These are phyloP conservation scores for Phataginus tetradactyla DNA, from an alignment of 2,797 vertebrate species.

Conservation along the genomic window DNA sequence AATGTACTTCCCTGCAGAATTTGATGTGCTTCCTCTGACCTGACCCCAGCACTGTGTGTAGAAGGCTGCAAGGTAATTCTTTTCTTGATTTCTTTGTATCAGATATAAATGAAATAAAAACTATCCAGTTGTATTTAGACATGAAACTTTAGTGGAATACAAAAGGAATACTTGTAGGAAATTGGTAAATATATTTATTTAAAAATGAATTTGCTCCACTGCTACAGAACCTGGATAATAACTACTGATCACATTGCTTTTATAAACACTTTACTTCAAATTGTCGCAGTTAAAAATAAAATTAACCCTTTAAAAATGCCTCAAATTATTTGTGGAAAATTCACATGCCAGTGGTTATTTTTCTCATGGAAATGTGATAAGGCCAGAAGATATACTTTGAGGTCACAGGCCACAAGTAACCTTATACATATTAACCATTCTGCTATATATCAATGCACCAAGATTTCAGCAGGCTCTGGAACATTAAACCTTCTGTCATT, in stretches of 20 bases:
- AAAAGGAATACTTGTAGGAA: constrained; percentile 65
- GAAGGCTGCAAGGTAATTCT: constrained; percentile 78
- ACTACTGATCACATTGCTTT: neutral
- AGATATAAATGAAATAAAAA: constrained; percentile 81
- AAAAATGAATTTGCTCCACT: constrained; percentile 41
- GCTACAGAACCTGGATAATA: neutral
- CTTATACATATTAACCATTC: constrained; percentile 85
- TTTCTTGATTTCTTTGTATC: constrained; percentile 80
- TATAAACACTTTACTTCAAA: constrained; percentile 53
- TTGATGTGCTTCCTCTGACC: constrained; percentile 82
- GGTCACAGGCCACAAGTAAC: constrained; percentile 81
- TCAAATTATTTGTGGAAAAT: constrained; percentile 72
- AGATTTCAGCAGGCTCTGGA: constrained; percentile 79
- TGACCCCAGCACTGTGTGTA: constrained; percentile 70
- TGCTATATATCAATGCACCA: constrained; percentile 78
- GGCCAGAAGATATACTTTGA: constrained; percentile 80
- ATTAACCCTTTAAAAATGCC: constrained; percentile 63
- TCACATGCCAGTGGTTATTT: constrained; percentile 72
- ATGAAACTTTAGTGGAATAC: constrained; percentile 60
- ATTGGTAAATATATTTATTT: neutral
- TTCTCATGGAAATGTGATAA: constrained; percentile 80
- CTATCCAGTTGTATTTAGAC: constrained; percentile 75
- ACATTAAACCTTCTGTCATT: constrained; percentile 85
- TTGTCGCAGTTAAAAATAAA: constrained; percentile 68
- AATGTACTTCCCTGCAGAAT: constrained; percentile 60